Base-by-base conservation (phyloP, 1,140 invertebrate species). In the Neodiprion lecontei region DNA sequence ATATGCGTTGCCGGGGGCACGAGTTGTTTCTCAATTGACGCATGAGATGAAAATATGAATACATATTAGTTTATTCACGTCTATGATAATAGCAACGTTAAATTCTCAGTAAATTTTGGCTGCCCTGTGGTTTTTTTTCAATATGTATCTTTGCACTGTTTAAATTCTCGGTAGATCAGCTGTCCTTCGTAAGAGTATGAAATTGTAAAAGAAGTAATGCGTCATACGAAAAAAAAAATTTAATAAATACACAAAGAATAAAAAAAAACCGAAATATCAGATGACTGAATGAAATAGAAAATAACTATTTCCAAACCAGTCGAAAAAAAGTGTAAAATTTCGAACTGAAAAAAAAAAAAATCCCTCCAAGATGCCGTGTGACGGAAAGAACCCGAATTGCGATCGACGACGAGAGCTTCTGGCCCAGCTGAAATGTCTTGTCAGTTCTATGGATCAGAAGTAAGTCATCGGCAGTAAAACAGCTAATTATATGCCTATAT, bases 381-480 rank as follows among this genome's bases (percentile, higher is more conserved):
- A 87, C 53, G 86, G 86, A 21, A 86, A 83, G 74, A 87, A 86
- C 76, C 75, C 76, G 8, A 82, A 85, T 73, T 87, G 86, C 67
- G 78, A 86, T 11, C 76, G 81, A 50, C 80, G 86, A 48, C 79
- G 85, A 9, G 82, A 86, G 66, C 75, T 87, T 47, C 70, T 87
- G 40, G 50, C 81, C 0, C 82, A 85, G 72, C 71, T 87, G 28
- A 87, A 87, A 83, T 87, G 86, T 66, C 78, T 87, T n/a, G 80
- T 87, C 47, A 83, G 78, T 23, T 82, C 84, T 9, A 87, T 87
- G 85, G 86, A 87, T 49, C 75, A 72, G 66, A 86, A 81, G 84
- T 87, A 80, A 81, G 73, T 72, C 49, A 40, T 67, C 68, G 7
- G 48, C 50, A 9, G 49, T 72, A 65, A 7, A 40, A n/a, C 47